Conservation (phyloP, 2,888 invertebrate genomes). For the Eupithecia tripunctaria region DNA sequence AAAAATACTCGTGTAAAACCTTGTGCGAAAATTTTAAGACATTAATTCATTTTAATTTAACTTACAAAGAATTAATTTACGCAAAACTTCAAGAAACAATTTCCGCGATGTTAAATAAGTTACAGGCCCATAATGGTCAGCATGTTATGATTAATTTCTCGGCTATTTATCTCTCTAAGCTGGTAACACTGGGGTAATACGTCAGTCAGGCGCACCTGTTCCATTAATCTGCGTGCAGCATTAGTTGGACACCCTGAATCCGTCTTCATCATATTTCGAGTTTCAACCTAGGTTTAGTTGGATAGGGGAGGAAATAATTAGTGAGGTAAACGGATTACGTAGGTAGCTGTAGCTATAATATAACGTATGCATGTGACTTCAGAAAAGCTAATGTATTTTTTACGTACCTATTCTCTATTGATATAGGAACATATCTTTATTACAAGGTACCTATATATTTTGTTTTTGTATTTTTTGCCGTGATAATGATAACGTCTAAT, state of each 20-base stretch:
- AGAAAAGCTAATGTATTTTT: too few relatives aligned
- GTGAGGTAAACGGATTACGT: not conserved
- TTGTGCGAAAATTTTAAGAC: not conserved
- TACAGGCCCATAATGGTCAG: not conserved
- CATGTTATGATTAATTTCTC: not conserved
- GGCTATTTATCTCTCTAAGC: conserved; percentile 10
- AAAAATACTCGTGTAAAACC: too few relatives aligned
- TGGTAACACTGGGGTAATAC: conserved; percentile 4
- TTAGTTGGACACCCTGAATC: conserved; percentile 41
- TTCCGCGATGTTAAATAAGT: not conserved
- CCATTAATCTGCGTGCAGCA: conserved; percentile 35
- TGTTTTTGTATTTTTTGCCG: too few relatives aligned
- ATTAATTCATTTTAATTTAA: not conserved
- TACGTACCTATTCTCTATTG: too few relatives aligned
- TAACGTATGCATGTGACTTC: too few relatives aligned
- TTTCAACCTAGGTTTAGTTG: conserved; percentile 9
- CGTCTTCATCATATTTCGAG: not conserved
- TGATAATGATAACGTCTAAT: too few relatives aligned
- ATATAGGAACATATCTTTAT: too few relatives aligned
- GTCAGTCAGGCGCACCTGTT: conserved; percentile 23
- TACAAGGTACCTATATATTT: too few relatives aligned
- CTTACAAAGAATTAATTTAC: not conserved
- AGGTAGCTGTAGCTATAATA: too few relatives aligned
- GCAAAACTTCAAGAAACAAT: not conserved
- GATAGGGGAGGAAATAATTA: not conserved